A percentile compares a stretch with the other conserved stretches of the same genome.
These are phyloP conservation scores for Chiloscyllium punctatum DNA, from an alignment of 2,797 vertebrate species.

Conservation along the genomic window DNA sequence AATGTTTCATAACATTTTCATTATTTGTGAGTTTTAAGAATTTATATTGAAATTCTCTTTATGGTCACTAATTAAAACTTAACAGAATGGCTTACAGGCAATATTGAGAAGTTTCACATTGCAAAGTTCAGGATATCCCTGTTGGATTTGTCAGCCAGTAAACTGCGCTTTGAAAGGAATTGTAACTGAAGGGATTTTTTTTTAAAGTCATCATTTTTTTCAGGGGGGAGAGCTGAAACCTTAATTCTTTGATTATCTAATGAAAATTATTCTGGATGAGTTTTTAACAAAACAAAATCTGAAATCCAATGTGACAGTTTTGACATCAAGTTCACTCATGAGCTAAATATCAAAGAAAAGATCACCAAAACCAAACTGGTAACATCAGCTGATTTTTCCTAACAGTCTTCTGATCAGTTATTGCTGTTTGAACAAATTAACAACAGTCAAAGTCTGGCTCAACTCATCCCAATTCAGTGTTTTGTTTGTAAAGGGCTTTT, in stretches of 20 bases:
- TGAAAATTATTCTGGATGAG: not conserved
- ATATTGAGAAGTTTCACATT: not conserved
- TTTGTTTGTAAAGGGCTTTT: not conserved
- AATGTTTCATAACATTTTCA: not conserved
- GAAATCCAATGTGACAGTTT: not conserved
- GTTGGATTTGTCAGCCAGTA: too few relatives aligned
- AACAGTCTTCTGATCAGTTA: not conserved
- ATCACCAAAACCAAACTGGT: constrained; percentile 1
- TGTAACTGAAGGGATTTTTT: not conserved
- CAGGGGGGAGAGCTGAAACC: not conserved
- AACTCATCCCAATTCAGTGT: not conserved
- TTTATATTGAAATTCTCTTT: not conserved
- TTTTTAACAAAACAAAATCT: not conserved
- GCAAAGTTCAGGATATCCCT: not conserved
- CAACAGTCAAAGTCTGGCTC: not conserved
- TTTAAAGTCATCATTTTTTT: not conserved
- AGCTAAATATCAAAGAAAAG: not conserved
- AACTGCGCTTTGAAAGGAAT: not conserved
- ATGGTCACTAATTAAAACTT: not conserved
- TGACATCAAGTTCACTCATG: not conserved
- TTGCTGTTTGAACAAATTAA: not conserved
- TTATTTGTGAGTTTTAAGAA: not conserved
- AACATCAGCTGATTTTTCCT: not conserved
- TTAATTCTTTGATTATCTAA: not conserved
- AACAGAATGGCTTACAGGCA: not conserved